These are phyloP conservation scores for Drosophila atripex DNA, from an alignment of 2,888 invertebrate genomes.

Conservation along the genomic window DNA sequence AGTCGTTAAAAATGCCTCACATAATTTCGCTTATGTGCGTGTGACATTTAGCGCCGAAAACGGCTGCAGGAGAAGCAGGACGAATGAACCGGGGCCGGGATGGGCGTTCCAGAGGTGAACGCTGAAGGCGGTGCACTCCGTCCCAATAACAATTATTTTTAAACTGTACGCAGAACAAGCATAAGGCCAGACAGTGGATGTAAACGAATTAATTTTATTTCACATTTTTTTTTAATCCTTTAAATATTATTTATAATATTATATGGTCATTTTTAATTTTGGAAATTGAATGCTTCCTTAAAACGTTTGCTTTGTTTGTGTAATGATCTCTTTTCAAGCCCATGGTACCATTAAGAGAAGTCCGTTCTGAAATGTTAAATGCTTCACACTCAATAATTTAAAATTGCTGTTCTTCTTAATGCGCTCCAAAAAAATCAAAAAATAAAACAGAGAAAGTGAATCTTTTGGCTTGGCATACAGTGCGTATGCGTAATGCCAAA, in stretches of 20 bases:
- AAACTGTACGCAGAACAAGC: constrained; percentile 60
- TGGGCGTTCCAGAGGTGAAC: constrained; percentile 34
- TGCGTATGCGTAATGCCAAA: constrained; percentile 71
- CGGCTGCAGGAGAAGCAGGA: constrained; percentile 56
- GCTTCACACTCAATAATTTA: constrained; percentile 76
- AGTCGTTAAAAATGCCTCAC: constrained; percentile 79
- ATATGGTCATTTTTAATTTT: too few species aligned
- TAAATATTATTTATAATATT: not conserved
- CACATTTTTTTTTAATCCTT: not conserved
- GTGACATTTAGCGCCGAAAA: constrained; percentile 73
- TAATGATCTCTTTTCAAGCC: constrained; percentile 3
- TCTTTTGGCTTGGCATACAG: constrained; percentile 50
- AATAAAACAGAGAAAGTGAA: constrained; percentile 19
- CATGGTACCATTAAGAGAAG: constrained; percentile 40
- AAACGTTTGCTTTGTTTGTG: not conserved
- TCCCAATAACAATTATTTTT: constrained; percentile 72
- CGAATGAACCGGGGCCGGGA: constrained; percentile 11
- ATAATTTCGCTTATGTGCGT: constrained; percentile 78
- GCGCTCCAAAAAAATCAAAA: constrained; percentile 15
- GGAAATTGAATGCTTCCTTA: not conserved
- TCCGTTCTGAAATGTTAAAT: constrained; percentile 44
- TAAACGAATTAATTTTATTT: not conserved
- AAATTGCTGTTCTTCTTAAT: constrained; percentile 45
- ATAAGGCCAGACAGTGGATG: constrained; percentile 22
- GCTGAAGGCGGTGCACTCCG: constrained; percentile 21